phyloP scores from a whole-genome alignment of 2,797 vertebrate genomes.

The Australoheros facetus region DNA sequence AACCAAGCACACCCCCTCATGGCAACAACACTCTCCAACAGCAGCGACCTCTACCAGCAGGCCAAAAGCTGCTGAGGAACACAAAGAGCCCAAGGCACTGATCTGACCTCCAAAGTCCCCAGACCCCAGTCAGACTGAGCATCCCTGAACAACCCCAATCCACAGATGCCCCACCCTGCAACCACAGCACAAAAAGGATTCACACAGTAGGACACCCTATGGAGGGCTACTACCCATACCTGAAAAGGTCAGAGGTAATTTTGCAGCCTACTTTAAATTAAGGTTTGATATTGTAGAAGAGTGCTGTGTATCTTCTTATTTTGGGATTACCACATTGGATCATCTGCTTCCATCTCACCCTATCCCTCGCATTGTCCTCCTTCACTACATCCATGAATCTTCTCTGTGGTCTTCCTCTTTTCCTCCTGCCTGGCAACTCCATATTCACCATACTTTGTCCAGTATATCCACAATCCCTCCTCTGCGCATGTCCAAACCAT shows the following conservation, averaged over 20 bases:
- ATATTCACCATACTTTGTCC: not conserved
- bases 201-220: not conserved
- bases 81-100: not conserved
- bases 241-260: not conserved
- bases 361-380: not conserved
- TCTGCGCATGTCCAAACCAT: not conserved
- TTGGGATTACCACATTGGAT: not conserved
- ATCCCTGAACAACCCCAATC: not conserved
- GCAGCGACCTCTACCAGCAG: not conserved
- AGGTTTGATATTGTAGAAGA: not conserved
- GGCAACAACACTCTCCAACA: not conserved
- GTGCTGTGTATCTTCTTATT: not conserved
- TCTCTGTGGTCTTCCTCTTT: not conserved
- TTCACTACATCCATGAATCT: not conserved
- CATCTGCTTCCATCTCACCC: not conserved
- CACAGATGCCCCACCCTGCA: not conserved
- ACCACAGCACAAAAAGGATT: not conserved
- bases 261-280: not conserved
- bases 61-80: not conserved
- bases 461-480: not conserved
- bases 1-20: not conserved
- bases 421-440: not conserved
- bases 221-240: not conserved
- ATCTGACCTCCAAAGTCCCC: not conserved
- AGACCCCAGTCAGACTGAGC: not conserved